Base-by-base conservation (phyloP, 1,140 invertebrate genomes). In the Calephelis virginiensis region DNA sequence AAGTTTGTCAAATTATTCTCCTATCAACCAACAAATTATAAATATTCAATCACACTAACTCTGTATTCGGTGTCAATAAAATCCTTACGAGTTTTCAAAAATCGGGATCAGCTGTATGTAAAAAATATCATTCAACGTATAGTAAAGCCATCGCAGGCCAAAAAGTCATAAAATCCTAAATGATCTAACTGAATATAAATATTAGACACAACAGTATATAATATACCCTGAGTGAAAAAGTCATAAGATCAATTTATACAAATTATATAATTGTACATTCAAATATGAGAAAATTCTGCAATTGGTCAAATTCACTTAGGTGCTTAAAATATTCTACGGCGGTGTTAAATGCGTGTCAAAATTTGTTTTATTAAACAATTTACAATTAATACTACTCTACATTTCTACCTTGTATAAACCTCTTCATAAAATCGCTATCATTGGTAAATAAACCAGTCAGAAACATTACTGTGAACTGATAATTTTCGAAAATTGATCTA, bases 391-490 rank as follows among this genome's bases (percentile, higher is more conserved):
- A 80, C 85, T 90, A 90, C 72, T 72, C 85, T 90, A 88, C 85
- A 75, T 72, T 73, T 82, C 87, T 90, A 90, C 86, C 87, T 90
- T 90, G 87, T 89, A 90, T 90, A 86, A 87, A 90, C 86, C 86
- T 90, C 85, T 80, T 87, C 80, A 80, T 84, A 87, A 86, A 87
- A 87, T 82, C 78, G 83, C 78, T 86, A 86, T 83, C 66, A 82
- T 74, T 71, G 28, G 28, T 56, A 56, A 56, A 56, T 56, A 56
- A 56, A 56, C 53, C 53, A 56, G 53, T 56, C 53, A 11, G 53
- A 56, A 56, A 56, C 37, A 38, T 56, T 37, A 56, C 17, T 56
- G 53, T 56, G 28, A 28, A 12, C 12, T 38, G 53, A 28, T 56
- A 56, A 56, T 56, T 12, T 56, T 56, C 10, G 28, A 56, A 56